Base-by-base conservation (phyloP, 35 echinoderm and acorn worm species). In the Ophioderma brevispina region DNA sequence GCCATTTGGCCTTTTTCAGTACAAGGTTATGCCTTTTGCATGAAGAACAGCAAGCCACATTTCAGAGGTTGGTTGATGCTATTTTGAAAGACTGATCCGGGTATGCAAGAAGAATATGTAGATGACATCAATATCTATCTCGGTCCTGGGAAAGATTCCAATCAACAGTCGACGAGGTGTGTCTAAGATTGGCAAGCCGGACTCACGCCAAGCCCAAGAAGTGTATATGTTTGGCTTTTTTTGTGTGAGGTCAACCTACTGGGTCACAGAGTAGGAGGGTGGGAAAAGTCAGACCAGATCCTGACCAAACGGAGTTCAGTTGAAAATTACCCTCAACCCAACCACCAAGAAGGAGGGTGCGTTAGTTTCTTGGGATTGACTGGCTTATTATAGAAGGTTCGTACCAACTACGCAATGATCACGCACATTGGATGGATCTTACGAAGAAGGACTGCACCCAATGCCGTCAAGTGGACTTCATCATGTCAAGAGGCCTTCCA, bases 81-180 rank as follows among this genome's bases (percentile, higher is more conserved):
- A 84, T 92, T 0, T 78, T 92, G 25, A 76, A 79, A 42, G 32
- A 78, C 31, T 35, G 75, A 25, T 64, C 84, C 25, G 42, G 33
- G 15, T 52, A 32, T 40, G 91, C 76, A 33, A 88, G n/a, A 88
- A 55, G 81, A 78, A n/a, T 91, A 95, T 39, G 33, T 95, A 4
- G 89, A 95, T 84, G 93, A 95, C 35, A 91, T 95, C n/a, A 37
- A 64, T 91, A 28, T 38, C 33, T 83, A 84, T 81, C 49, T 91
- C 89, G 39, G n/a, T 59, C 80, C 31, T 89, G 84, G 55, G 70
- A 84, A 35, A 80, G 89, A 52, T 87, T 93, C 79, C 34, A 88
- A 32, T 93, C 28, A 4, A 30, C 13, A 43, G 81, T 87, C 2
- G 92, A 15, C 19, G 13, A 36, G 38, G 35, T 59, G 59, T 90